Evolutionary conservation across 2,888 invertebrate genomes (phyloP), one percentile per base, ranked within the genome.

Genomic region (Erpobdella octoculata): DNA sequence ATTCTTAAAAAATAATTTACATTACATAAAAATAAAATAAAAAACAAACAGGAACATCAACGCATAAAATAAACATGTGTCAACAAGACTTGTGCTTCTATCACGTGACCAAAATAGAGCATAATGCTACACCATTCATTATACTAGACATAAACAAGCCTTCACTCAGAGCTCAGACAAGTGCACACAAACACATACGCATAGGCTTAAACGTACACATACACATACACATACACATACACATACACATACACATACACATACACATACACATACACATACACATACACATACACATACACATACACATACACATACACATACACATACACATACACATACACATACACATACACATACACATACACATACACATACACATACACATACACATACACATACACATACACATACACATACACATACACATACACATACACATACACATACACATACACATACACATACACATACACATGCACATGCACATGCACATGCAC

Each of bases 401-500:
- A 2, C 12, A 25, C 58, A 69, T 69, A 31, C 28, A 41, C 38
- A 31, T 35, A 58, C 37, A 25, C 37, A 59, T 59, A 36, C 21
- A 37, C 21, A 21, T 28, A 70, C 37, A 37, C 33, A n/a, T 69
- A 33, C 36, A 58, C 36, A 35, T 21, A 69, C 36, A 31, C 35
- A 48, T 69, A 31, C 33, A 46, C 53, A 33, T 21, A 69, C 28
- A 18, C 46, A 66, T 38, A 38, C 46, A 66, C 28, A 38, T 25
- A 38, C n/a, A 18, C 46, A 66, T 66, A 21, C 46, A 66, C 46
- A 38, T 31, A 38, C 28, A 18, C 46, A 66, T 38, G 41, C 46
- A 66, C n/a, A 38, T 25, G 25, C 46, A 38, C 46, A 38, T 66
- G n/a, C 31, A 66, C 46, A 38, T 15, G 46, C 28, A 21, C 46